Conservation (phyloP, 2,797 vertebrate species). For the Lagodon rhomboides region DNA sequence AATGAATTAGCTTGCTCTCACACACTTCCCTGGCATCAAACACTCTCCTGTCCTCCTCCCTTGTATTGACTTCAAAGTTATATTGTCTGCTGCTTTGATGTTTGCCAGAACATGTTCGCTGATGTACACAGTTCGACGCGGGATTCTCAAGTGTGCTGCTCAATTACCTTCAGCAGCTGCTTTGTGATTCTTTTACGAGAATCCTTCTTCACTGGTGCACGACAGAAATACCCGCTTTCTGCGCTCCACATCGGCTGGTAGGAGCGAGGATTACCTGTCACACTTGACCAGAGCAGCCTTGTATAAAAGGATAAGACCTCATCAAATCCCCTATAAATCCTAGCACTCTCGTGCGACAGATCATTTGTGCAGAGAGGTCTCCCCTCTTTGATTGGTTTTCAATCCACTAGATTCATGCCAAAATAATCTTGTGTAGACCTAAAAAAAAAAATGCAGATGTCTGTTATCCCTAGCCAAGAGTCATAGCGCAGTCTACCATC, state of each 20-base stretch:
- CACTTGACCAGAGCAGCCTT: not conserved
- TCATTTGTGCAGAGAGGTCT: not conserved
- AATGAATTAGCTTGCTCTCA: not conserved
- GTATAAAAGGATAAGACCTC: not conserved
- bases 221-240: not conserved
- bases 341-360: not conserved
- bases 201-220: not conserved
- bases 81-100: slow-evolving; percentile 25
- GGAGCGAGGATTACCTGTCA: not conserved
- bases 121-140: not conserved
- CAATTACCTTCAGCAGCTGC: slow-evolving; percentile 3
- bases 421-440: not conserved
- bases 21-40: slow-evolving; percentile 4
- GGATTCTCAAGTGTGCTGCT: not conserved
- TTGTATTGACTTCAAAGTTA: slow-evolving; percentile 16
- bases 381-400: not conserved
- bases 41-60: not conserved
- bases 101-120: not conserved
- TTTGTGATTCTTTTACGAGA: slow-evolving; percentile 16
- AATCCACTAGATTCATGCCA: not conserved
- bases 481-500: not conserved
- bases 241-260: not conserved
- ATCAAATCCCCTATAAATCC: not conserved
- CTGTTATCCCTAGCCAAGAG: not conserved
- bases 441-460: not conserved